These are phyloP conservation scores for Henicopernis longicauda DNA, from an alignment of 2,113 vertebrate genomes.

Conservation along the genomic window DNA sequence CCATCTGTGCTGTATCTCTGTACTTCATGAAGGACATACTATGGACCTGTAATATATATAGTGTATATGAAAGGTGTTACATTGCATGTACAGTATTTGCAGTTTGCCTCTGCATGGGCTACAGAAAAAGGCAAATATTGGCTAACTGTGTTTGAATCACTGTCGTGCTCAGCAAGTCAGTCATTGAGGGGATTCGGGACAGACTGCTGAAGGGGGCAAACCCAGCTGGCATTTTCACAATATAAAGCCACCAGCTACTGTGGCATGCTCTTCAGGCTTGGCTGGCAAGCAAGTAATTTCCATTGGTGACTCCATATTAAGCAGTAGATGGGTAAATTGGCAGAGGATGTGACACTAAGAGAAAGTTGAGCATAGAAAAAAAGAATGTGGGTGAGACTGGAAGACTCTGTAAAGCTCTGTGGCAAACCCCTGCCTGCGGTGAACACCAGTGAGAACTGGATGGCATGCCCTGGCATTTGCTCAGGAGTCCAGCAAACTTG, in stretches of 20 bases:
- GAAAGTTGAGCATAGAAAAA: background rate
- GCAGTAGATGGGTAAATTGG: background rate
- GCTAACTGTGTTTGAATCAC: background rate
- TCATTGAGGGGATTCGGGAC: background rate
- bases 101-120: background rate
- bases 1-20: background rate
- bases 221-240: background rate
- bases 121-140: background rate
- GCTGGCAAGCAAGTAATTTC: background rate
- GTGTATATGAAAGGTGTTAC: background rate
- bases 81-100: background rate
- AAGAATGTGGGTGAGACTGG: background rate
- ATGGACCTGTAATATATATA: background rate
- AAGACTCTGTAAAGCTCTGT: fast-evolving
- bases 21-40: background rate
- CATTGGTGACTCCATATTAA: background rate
- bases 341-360: background rate
- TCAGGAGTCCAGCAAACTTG: background rate
- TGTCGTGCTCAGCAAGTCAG: background rate
- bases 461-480: background rate
- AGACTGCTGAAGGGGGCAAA: background rate
- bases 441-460: background rate
- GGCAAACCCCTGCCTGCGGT: background rate
- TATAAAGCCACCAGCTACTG: background rate
- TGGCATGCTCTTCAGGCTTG: background rate